Percentiles rank a stretch among this genome's conserved stretches.
phyloP scores from a whole-genome alignment of 1,140 invertebrate species.

The Cyphomyrmex costatus region DNA sequence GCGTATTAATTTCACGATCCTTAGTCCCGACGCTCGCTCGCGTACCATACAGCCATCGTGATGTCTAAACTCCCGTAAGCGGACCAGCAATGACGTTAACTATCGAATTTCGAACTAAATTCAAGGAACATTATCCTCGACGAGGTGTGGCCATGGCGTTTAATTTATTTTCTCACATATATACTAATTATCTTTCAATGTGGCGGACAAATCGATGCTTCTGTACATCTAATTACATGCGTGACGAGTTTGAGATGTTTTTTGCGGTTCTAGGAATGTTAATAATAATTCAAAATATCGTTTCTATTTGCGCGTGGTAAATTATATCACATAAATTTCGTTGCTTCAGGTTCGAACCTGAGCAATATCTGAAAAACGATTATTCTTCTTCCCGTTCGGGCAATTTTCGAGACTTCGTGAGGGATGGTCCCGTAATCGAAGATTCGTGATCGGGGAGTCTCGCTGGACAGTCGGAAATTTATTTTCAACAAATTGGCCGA shows the following conservation, averaged over 20 bases:
- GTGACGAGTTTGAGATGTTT: neutral
- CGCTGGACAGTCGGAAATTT: slow-evolving; percentile 56
- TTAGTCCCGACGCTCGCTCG: slow-evolving; percentile 8
- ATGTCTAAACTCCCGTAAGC: slow-evolving; percentile 33
- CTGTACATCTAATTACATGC: neutral
- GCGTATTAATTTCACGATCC: slow-evolving; percentile 66
- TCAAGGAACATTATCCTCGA: neutral
- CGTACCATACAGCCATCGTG: neutral
- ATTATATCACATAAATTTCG: slow-evolving; percentile 19
- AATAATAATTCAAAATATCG: neutral
- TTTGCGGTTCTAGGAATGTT: neutral
- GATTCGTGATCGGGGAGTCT: slow-evolving; percentile 52
- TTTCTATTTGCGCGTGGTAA: slow-evolving; percentile 8
- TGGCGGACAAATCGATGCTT: neutral
- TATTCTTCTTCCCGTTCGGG: slow-evolving; percentile 17
- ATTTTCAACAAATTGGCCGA: slow-evolving; percentile 65
- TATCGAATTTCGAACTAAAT: slow-evolving; percentile 57
- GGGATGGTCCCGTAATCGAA: slow-evolving; percentile 42
- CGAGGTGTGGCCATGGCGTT: neutral
- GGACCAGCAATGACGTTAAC: slow-evolving; percentile 21
- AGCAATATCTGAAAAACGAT: slow-evolving; percentile 23
- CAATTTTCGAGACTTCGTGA: slow-evolving; percentile 27
- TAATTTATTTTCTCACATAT: neutral
- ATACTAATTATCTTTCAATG: neutral
- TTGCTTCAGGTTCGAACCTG: slow-evolving; percentile 11